phyloP scores from a whole-genome alignment of 1,140 invertebrate genomes.

The Zelostemma sp. region DNA sequence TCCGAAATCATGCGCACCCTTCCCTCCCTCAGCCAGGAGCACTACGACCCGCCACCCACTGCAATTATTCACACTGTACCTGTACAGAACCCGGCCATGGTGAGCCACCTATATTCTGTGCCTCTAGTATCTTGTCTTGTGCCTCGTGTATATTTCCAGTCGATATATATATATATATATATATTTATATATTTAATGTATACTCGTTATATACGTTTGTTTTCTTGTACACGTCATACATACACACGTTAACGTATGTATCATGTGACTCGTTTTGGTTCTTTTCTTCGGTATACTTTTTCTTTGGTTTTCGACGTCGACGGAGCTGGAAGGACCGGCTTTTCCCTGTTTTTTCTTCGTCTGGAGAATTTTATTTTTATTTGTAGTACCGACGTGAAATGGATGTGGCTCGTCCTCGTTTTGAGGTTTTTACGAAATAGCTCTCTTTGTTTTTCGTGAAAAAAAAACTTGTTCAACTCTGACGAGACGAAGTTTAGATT shows the following conservation, averaged over 20 bases:
- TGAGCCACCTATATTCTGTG: constrained; percentile 70
- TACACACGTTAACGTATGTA: too few relatives aligned
- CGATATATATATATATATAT: constrained; percentile 55
- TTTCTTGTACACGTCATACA: constrained; percentile 36
- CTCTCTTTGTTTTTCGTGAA: constrained; percentile 28
- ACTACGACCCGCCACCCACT: constrained; percentile 75
- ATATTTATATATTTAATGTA: constrained; percentile 9
- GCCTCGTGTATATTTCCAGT: constrained; percentile 52
- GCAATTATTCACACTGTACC: constrained; percentile 71
- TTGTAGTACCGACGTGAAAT: too few relatives aligned
- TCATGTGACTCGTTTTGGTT: too few relatives aligned
- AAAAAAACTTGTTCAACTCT: constrained; percentile 24
- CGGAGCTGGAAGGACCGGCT: not conserved
- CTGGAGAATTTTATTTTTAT: too few relatives aligned
- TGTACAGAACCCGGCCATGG: constrained; percentile 72
- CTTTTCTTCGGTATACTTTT: too few relatives aligned
- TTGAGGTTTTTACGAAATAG: too few relatives aligned
- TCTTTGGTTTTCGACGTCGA: too few relatives aligned
- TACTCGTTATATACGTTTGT: constrained; percentile 56
- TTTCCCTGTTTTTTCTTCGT: not conserved
- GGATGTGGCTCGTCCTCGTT: too few relatives aligned
- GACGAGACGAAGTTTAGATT: constrained; percentile 27
- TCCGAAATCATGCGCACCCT: constrained; percentile 89
- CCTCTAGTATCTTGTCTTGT: constrained; percentile 67
- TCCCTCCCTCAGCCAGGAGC: constrained; percentile 82